Evolutionary conservation across 2,888 invertebrate species (phyloP).

Genomic region (Oasisia sp.): DNA sequence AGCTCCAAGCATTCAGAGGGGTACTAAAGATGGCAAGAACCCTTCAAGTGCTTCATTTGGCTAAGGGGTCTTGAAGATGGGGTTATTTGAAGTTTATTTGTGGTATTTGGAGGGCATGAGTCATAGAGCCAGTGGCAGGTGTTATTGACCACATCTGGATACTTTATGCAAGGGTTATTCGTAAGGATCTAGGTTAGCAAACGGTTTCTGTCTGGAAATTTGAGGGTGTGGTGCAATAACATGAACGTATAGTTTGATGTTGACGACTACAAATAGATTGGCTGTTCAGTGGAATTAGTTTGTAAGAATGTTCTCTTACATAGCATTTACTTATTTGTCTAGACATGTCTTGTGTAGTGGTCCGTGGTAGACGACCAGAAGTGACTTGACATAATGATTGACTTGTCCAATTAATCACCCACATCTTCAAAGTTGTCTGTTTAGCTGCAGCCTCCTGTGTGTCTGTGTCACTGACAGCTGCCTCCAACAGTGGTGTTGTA

Average conservation of each 20-base stretch:
- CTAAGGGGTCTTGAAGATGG: background rate
- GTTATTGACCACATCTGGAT: background rate
- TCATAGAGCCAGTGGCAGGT: background rate
- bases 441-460: background rate
- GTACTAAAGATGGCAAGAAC: background rate
- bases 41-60: background rate
- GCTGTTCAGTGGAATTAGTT: no score
- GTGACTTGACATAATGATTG: no score
- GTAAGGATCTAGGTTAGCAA: background rate
- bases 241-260: no score
- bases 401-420: background rate
- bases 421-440: background rate
- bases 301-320: no score
- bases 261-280: no score
- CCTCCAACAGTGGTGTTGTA: background rate
- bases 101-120: background rate
- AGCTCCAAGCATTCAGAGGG: background rate
- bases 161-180: background rate
- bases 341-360: no score
- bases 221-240: no score
- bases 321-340: no score
- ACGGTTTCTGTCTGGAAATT: no score
- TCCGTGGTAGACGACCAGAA: no score
- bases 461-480: background rate
- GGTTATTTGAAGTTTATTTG: background rate